These are phyloP conservation scores for Diabrotica balteata DNA, from an alignment of 2,888 invertebrate genomes.

Conservation along the genomic window DNA sequence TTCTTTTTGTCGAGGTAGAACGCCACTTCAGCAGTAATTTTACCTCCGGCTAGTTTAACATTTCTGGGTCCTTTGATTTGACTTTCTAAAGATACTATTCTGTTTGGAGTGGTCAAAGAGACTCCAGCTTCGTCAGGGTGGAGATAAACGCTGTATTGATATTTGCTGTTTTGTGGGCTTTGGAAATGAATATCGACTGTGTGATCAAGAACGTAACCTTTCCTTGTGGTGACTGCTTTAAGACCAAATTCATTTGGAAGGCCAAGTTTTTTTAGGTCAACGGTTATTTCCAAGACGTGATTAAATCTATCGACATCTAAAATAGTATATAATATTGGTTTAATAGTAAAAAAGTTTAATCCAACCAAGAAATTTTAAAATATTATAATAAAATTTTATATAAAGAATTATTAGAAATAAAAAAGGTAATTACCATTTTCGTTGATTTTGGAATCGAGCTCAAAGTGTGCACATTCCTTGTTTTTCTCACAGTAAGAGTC, in stretches of 20 bases:
- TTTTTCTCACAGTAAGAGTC: constrained; percentile 80
- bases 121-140: constrained; percentile 71
- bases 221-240: constrained; percentile 69
- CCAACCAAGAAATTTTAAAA: background rate
- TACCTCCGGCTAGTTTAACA: constrained; percentile 60
- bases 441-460: constrained; percentile 68
- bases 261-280: constrained; percentile 78
- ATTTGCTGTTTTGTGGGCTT: constrained; percentile 73
- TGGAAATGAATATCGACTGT: constrained; percentile 76
- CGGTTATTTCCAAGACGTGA: constrained; percentile 69
- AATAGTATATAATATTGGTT: constrained; percentile 16
- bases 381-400: background rate
- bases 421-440: constrained; percentile 49
- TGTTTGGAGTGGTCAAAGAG: constrained; percentile 71
- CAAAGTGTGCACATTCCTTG: constrained; percentile 79
- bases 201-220: constrained; percentile 69
- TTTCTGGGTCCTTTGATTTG: constrained; percentile 44
- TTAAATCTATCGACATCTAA: constrained; percentile 65
- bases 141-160: constrained; percentile 72
- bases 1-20: constrained; percentile 76
- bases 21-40: constrained; percentile 68
- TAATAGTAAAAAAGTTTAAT: no score
- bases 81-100: constrained; percentile 71
- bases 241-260: constrained; percentile 78
- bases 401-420: no score